Conservation (phyloP, 2,113 vertebrate species). For the Phainopepla nitens region DNA sequence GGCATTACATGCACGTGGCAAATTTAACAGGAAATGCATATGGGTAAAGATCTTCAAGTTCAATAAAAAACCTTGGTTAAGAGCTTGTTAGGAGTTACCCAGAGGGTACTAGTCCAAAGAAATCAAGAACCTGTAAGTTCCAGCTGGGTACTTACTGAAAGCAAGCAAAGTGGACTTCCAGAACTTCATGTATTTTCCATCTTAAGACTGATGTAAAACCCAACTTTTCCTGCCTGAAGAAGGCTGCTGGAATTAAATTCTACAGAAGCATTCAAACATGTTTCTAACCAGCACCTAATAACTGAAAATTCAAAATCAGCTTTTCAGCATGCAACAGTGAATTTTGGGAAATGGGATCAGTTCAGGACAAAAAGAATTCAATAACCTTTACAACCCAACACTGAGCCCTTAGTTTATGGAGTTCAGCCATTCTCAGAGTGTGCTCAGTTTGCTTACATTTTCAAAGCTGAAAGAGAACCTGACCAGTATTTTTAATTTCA, state of each 20-base stretch:
- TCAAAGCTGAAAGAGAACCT: neutral
- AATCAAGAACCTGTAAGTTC: neutral
- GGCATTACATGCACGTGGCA: neutral
- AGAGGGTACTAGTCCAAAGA: neutral
- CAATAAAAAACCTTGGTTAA: neutral
- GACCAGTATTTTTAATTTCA: neutral
- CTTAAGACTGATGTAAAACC: neutral
- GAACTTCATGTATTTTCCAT: neutral
- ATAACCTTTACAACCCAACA: neutral
- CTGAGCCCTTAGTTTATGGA: neutral
- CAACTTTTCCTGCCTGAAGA: neutral
- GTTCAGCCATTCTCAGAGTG: neutral
- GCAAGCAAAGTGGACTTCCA: neutral
- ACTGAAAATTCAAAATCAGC: neutral
- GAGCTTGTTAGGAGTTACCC: neutral
- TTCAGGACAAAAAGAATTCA: neutral
- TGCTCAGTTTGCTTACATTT: neutral
- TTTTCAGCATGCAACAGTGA: neutral
- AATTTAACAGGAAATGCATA: neutral
- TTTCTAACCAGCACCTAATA: neutral
- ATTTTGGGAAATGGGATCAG: neutral
- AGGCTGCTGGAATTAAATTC: neutral
- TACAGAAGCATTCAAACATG: neutral
- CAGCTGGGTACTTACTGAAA: neutral
- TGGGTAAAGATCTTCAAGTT: neutral